A percentile compares a stretch with the other conserved stretches of the same genome.
Evolutionary conservation across 37 sponge, comb jelly and placozoan species (phyloP).

Genomic region (Lycopodina hypogea): DNA sequence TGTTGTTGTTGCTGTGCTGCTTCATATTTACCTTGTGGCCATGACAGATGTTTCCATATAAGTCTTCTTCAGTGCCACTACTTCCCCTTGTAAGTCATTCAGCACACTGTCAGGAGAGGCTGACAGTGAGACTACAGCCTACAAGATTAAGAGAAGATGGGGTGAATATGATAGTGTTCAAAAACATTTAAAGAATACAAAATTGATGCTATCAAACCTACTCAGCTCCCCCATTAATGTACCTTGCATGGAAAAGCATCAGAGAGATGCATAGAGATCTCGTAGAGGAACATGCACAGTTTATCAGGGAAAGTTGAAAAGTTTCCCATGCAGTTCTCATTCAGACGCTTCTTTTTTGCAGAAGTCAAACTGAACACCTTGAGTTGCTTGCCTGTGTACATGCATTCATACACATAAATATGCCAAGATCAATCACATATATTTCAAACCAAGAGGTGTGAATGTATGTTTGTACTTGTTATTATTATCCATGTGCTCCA

Average conservation of each 20-base stretch:
- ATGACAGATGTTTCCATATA: conserved; percentile 32
- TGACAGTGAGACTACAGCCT: neutral
- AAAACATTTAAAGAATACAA: too few species aligned
- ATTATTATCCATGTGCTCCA: too few species aligned
- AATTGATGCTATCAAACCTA: too few species aligned
- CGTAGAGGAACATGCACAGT: conserved; percentile 14
- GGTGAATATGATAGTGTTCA: too few species aligned
- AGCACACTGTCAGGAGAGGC: neutral
- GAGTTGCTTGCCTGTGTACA: conserved; percentile 39
- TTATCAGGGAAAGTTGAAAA: conserved; percentile 34
- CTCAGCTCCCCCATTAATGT: too few species aligned
- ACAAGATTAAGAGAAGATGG: too few species aligned
- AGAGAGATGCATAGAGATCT: conserved; percentile 4
- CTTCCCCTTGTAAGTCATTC: conserved; percentile 6
- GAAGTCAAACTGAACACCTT: conserved; percentile 32
- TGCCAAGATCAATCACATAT: too few species aligned
- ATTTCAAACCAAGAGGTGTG: too few species aligned
- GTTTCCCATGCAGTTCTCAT: conserved; percentile 40
- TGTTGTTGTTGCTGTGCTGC: neutral
- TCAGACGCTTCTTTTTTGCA: conserved; percentile 32
- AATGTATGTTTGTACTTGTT: too few species aligned
- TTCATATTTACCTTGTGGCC: conserved; percentile 31
- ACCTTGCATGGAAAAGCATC: conserved; percentile 26
- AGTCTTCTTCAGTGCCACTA: conserved; percentile 10
- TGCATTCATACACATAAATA: too few species aligned